These are phyloP conservation scores for Cheilosia impressa DNA, from an alignment of 2,888 invertebrate species.

Conservation along the genomic window DNA sequence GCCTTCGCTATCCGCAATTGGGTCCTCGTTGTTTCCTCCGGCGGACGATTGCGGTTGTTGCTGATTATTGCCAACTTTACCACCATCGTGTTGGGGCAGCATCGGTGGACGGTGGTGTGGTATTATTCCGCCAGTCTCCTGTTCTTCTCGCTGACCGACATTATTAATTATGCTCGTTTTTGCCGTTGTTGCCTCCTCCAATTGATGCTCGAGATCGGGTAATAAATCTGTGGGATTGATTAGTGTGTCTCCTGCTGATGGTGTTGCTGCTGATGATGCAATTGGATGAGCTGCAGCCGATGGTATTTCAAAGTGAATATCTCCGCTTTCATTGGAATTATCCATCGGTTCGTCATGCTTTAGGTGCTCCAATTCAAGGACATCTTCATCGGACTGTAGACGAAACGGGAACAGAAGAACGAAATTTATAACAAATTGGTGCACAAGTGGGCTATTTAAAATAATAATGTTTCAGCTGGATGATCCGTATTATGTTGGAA, in stretches of 20 bases:
- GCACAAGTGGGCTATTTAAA: neutral
- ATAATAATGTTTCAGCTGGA: too few species aligned
- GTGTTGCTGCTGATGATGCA: constrained; percentile 6
- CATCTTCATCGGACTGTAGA: constrained; percentile 84
- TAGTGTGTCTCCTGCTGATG: constrained; percentile 63
- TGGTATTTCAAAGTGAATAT: constrained; percentile 60
- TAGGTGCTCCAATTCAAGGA: constrained; percentile 84
- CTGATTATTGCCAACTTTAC: constrained; percentile 73
- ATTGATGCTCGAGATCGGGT: constrained; percentile 81
- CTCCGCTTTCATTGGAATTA: constrained; percentile 54
- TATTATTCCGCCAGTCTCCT: constrained; percentile 72
- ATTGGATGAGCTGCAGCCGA: constrained; percentile 41
- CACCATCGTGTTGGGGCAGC: constrained; percentile 77
- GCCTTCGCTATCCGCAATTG: constrained; percentile 64
- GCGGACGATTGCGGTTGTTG: constrained; percentile 49
- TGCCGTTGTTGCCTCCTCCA: constrained; percentile 80
- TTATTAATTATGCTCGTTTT: constrained; percentile 77
- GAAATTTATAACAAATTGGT: neutral
- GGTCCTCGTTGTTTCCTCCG: constrained; percentile 41
- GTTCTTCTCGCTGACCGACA: constrained; percentile 49
- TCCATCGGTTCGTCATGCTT: constrained; percentile 80
- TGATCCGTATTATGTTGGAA: too few species aligned
- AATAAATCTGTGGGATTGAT: constrained; percentile 77
- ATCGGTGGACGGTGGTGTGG: constrained; percentile 79
- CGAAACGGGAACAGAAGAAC: neutral